These are phyloP conservation scores for Chinchilla lanigera DNA, from an alignment of 2,113 vertebrate species.

Conservation along the genomic window DNA sequence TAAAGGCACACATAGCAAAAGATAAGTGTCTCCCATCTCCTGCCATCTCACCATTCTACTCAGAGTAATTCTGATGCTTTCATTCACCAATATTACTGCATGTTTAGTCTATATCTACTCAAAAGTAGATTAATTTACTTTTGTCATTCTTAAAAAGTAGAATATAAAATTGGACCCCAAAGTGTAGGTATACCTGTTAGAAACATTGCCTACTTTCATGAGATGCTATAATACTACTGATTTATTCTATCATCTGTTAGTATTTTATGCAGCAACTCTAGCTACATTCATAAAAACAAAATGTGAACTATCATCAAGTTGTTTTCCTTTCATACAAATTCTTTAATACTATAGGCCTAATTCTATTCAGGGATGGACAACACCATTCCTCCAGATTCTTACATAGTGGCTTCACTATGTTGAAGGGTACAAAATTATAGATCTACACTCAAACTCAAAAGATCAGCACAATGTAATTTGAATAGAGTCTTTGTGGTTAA, in stretches of 20 bases:
- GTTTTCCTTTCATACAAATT: neutral
- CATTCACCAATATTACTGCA: neutral
- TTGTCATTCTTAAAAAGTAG: neutral
- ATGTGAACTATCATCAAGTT: neutral
- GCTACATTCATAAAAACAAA: neutral
- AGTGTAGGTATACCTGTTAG: neutral
- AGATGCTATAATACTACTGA: neutral
- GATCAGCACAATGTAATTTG: neutral
- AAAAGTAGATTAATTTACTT: neutral
- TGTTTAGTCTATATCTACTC: neutral
- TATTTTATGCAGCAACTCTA: neutral
- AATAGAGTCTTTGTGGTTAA: neutral
- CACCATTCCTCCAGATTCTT: neutral
- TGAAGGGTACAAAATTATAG: neutral
- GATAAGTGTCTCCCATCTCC: neutral
- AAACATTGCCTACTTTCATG: neutral
- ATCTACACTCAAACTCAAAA: neutral
- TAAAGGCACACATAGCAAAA: slow-evolving; percentile 19
- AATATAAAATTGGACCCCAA: neutral
- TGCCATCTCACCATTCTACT: neutral
- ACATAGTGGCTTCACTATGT: neutral
- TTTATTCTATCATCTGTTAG: neutral
- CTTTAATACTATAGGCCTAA: neutral
- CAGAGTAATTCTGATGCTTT: neutral
- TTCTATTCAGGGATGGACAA: neutral